A percentile compares a stretch with the other conserved stretches of the same genome.
Conservation (phyloP, 2,113 vertebrate species). For the Strix aluco region DNA sequence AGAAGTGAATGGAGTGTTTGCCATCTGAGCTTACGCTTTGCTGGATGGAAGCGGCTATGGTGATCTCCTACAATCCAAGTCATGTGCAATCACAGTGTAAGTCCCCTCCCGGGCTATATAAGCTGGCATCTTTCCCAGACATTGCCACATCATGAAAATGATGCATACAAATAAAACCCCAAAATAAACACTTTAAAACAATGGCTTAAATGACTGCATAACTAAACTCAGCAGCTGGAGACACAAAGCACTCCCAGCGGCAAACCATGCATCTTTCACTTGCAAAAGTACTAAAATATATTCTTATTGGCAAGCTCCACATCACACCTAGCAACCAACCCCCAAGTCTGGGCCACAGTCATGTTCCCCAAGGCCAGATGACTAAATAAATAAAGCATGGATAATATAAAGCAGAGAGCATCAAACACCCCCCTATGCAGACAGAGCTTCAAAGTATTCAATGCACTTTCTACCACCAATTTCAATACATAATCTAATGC, state of each 20-base stretch:
- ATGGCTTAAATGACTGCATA: constrained; percentile 40
- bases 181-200: constrained; percentile 77
- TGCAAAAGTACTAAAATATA: background rate
- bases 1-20: background rate
- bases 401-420: constrained; percentile 1
- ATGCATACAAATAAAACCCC: constrained; percentile 68
- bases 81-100: constrained; percentile 73
- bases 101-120: constrained; percentile 55
- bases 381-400: background rate
- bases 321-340: constrained; percentile 59
- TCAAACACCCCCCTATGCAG: background rate
- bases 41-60: background rate
- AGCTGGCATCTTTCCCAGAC: constrained; percentile 76
- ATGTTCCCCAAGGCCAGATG: background rate
- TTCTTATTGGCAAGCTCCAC: background rate
- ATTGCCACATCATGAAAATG: constrained; percentile 76
- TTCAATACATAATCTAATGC: background rate
- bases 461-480: background rate
- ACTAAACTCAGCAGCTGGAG: constrained; percentile 39
- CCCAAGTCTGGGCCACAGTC: constrained; percentile 5
- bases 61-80: constrained; percentile 54
- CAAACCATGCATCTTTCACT: background rate
- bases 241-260: background rate
- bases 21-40: background rate
- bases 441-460: background rate